Evolutionary conservation across 2,797 vertebrate species (phyloP), one percentile per base, ranked within the genome.

Genomic region (Sternotherus odoratus): DNA sequence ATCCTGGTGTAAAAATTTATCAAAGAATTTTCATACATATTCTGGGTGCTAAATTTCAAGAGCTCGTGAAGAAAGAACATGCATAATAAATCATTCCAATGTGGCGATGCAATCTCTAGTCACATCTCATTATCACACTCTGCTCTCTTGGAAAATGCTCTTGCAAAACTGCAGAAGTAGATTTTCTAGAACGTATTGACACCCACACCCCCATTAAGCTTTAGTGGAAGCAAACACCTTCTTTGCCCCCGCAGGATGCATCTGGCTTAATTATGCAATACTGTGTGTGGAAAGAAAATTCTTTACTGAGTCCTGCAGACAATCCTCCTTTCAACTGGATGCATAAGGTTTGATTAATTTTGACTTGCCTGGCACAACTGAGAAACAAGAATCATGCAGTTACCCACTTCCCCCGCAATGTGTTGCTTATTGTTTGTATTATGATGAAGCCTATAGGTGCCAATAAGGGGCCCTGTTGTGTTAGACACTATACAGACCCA

Each of bases 121-220:
- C 66, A 69, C 60, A n/a, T 23, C 66, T 69, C 36, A 43, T 50
- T 74, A 51, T 6, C 54, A 12, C 75, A 15, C 57, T 50, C 87
- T 80, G 39, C 23, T 57, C 77, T 81, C 50, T 78, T 78, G 77
- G 78, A 87, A 77, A 83, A 82, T 90, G 79, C 79, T 89, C 69
- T 54, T 12, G 0, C 48, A 85, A 79, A 50, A 33, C 17, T 4
- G 28, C 43, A 91, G 54, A 87, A 53, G 48, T 17, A n/a, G 43
- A 78, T 78, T 24, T 69, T 69, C 6, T 0, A 0, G 57, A 24
- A 85, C 69, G 39, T 28, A 26, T n/a, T 33, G 69, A 33, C 13
- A 80, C 77, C 13, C 21, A 5, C 3, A 57, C 30, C 11, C 80
- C 49, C 36, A 30, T 69, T 54, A 91, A 80, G 88, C 88, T 17